Evolutionary conservation across 2,113 vertebrate genomes (phyloP).

Genomic region (Labeo catla): DNA sequence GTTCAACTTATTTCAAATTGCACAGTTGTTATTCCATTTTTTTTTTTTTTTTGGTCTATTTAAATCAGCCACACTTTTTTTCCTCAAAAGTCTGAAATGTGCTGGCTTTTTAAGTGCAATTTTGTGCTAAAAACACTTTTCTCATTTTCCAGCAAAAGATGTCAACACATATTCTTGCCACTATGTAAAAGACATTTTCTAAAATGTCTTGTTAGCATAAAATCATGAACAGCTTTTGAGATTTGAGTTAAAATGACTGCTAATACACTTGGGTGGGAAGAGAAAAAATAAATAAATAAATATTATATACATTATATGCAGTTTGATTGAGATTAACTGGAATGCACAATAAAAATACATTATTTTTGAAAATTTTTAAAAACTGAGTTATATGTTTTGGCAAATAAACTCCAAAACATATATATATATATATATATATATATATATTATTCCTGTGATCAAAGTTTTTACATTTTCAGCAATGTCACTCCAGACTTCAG

Average conservation of each 20-base stretch:
- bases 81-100: neutral
- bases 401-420: too few species aligned
- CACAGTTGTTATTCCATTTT: neutral
- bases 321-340: too few species aligned
- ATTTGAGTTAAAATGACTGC: neutral
- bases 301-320: too few species aligned
- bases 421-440: too few species aligned
- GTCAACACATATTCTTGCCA: neutral
- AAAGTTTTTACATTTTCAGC: too few species aligned
- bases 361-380: too few species aligned
- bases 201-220: neutral
- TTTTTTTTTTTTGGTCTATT: neutral
- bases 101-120: neutral
- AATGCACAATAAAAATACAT: too few species aligned
- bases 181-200: neutral
- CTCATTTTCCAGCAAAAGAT: neutral
- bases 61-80: neutral
- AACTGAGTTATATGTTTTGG: too few species aligned
- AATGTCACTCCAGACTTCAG: too few species aligned
- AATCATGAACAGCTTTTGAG: neutral
- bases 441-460: too few species aligned
- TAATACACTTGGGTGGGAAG: neutral
- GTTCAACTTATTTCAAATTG: conserved; percentile 7
- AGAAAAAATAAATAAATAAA: neutral
- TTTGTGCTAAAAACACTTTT: neutral